Evolutionary conservation across 2,797 vertebrate species (phyloP), one percentile per base, ranked within the genome.

Genomic region (Oophaga sylvatica): DNA sequence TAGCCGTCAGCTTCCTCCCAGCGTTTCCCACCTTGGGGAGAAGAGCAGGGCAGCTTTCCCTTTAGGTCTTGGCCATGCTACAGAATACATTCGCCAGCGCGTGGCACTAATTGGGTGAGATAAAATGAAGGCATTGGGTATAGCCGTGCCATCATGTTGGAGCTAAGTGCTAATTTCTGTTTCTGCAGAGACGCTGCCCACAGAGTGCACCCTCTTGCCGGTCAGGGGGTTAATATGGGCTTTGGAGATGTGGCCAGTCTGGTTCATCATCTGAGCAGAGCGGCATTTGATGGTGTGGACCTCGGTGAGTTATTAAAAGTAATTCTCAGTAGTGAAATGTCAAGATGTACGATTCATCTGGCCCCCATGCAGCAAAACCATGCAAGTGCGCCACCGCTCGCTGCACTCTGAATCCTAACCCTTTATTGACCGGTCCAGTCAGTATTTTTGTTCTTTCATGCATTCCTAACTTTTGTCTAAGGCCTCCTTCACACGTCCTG

Each of bases 181-280:
- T 1, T 83, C 26, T 68, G 56, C 91, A 99, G 98, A 90, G 98
- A 99, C 89, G 98, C 98, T 80, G 98, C 98, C 68, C 98, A 99
- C 95, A 96, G 97, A 90, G 96, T 99, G 87, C 98, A 99, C 93
- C 98, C 98, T 6, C 95, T 99, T 84, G 98, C 98, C 35, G 98
- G 98, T 90, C 98, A 99, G 92, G 98, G 98, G 90, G 98, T 95
- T 91, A 99, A 99, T 95, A 95, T 99, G 93, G 98, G 98, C 89
- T 99, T 99, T 86, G 97, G 98, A 70, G 98, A 99, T 92, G 95
- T 98, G 91, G 94, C 95, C 29, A 96, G 94, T 91, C 95, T 99
- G 93, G 95, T 95, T 20, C 94, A 92, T 91, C 93, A 97, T 91
- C 94, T 99, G 91, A 97, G 98, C 90, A 94, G 94, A 90, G 97